Conservation (phyloP, 2,888 invertebrate genomes). For the Tigriopus californicus region DNA sequence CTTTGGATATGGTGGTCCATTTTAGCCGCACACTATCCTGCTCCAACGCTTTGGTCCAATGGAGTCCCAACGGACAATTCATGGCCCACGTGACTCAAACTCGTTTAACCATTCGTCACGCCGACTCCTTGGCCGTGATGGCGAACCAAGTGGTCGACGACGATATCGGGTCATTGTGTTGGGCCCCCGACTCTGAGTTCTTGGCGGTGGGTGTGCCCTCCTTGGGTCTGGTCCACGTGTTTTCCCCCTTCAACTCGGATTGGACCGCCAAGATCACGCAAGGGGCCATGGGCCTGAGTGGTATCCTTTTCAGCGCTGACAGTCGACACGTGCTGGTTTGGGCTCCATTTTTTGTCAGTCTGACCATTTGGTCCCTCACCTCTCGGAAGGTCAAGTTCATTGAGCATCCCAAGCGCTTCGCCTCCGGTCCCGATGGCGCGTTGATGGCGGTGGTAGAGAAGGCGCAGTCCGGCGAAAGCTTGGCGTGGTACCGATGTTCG, state of each 20-base stretch:
- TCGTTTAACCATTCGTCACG: neutral
- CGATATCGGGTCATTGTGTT: neutral
- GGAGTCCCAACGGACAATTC: conserved; percentile 4
- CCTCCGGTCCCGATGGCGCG: neutral
- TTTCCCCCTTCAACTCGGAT: neutral
- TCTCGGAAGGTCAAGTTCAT: neutral
- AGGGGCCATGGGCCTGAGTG: neutral
- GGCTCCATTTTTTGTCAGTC: neutral
- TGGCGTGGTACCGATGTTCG: neutral
- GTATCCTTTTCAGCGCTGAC: neutral
- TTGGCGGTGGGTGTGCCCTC: neutral
- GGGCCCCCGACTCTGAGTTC: neutral
- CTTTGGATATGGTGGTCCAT: neutral
- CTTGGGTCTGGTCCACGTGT: neutral
- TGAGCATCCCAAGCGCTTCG: neutral
- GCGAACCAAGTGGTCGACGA: neutral
- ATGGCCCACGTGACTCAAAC: neutral
- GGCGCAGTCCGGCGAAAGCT: neutral
- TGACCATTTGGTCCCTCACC: conserved; percentile 1
- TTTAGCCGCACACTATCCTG: neutral
- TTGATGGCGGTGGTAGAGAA: neutral
- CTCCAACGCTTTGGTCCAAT: neutral
- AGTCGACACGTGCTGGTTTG: neutral
- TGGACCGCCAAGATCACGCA: neutral
- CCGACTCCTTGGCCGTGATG: neutral